phyloP scores from a whole-genome alignment of 2,113 vertebrate species.

The Atlantisia rogersi region DNA sequence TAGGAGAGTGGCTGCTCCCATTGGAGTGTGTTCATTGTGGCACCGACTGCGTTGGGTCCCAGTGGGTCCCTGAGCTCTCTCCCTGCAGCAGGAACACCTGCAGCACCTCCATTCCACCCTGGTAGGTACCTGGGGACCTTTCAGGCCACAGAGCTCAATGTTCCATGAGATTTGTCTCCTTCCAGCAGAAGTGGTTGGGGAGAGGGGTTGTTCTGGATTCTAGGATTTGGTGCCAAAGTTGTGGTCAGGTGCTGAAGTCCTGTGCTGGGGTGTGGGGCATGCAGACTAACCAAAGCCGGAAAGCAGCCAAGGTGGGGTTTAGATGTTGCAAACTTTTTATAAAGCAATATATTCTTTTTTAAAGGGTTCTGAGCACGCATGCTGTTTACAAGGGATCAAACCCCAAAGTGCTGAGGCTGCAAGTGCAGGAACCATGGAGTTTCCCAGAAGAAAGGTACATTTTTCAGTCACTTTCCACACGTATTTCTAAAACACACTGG shows the following conservation, averaged over 20 bases:
- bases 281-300: background rate
- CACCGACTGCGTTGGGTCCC: rapidly evolving
- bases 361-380: background rate
- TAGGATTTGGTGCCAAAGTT: background rate
- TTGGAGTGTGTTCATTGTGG: rapidly evolving
- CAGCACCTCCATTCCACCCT: background rate
- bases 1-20: background rate
- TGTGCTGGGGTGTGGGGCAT: too few relatives aligned
- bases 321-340: background rate
- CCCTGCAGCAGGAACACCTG: too few relatives aligned
- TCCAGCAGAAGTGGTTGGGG: background rate
- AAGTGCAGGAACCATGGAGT: background rate
- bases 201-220: background rate
- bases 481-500: background rate
- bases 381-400: background rate
- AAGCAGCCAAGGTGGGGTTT: background rate
- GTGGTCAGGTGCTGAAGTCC: background rate
- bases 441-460: background rate
- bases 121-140: background rate
- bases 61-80: too few relatives aligned
- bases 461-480: conserved; percentile 9
- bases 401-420: background rate
- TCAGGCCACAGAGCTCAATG: too few relatives aligned
- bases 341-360: background rate
- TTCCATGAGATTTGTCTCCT: background rate